Evolutionary conservation across 2,113 vertebrate genomes (phyloP), one percentile per base, ranked within the genome.

Genomic region (Grus americana): DNA sequence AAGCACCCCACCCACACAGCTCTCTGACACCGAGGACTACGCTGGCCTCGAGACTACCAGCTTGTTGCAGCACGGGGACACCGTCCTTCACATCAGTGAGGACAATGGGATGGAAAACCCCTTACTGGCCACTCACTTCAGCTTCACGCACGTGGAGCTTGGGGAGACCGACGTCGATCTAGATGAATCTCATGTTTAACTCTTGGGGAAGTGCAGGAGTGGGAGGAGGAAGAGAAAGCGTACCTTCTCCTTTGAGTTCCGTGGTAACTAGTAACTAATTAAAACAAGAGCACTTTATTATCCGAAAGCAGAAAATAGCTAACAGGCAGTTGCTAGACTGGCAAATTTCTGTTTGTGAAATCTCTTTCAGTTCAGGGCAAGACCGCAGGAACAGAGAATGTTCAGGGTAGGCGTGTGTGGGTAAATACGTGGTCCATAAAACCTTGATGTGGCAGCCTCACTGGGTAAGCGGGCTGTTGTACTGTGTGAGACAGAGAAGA

Each of bases 121-220:
- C 8, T 97, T 99, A 88, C 98, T 99, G 90, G 96, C 98, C 26
- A 61, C 98, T 93, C 98, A 97, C 84, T 98, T 88, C 97, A 96
- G 95, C 42, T 98, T 97, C 26, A 91, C 97, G 0, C 98, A 99
- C 0, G 97, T 99, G 6, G 98, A 99, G 96, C 96, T 99, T 15
- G 98, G 97, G 59, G 98, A 98, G 92, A 97, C 97, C 0, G 98
- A 98, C 0, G 42, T 95, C 2, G 98, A 98, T 80, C 98, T 99
- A 20, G 99, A 99, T 34, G 99, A 99, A 96, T 99, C 99, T 71
- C 99, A 99, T 1, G 99, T 99, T 91, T 99, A 98, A 98, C 38
- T 59, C 86, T 5, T 4, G 16, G 66, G 78, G 61, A 72, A 57
- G 58, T 9, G 40, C 54, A 7, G 36, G 1, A 46, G 65, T 8